Base-by-base conservation (phyloP, 2,888 invertebrate genomes). In the Lepidocyrtoides sp. region DNA sequence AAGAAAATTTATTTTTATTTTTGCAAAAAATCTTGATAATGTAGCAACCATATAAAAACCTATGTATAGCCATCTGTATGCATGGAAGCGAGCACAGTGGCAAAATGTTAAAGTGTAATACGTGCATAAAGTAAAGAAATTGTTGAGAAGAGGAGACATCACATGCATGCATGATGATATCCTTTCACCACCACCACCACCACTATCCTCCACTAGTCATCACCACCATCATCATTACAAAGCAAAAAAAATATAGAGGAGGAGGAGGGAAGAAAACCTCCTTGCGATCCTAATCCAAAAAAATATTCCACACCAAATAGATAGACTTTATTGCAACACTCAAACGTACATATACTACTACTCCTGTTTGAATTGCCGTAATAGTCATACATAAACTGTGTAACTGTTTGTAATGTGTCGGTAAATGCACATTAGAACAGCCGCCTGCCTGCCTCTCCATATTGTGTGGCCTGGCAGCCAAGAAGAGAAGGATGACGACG, bases 331-430 rank as follows among this genome's bases (percentile, higher is more conserved):
- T 79, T 87, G 51, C 87, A 48, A 79, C 51, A 8, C 32, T 63
- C 20, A 3, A 17, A 10, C 32, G 3, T 57, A 1, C 14, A n/a
- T 54, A 12, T 54, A 36, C 36, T 36, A 36, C 4, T 41, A 36
- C 69, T 72, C 69, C 66, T 63, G 63, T 44, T 29, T 17, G 84
- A 72, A 69, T 75, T 29, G 72, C 26, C 41, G 26, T 86, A 86
- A 86, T 72, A 81, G 88, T 60, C 57, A 69, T 44, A 66, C 29
- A 75, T 75, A 75, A 75, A 48, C 23, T 51, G 44, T 54, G 88
- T 72, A 88, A 88, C 81, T 81, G 88, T 88, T 77, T 79, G 88
- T 88, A 88, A 88, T 88, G 82, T 82, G 88, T 63, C 32, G 7
- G 54, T 54, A 57, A 88, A 51, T 63, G 57, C 82, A 88, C 88